Percentiles rank a stretch among this genome's conserved stretches.
Evolutionary conservation across 1,140 invertebrate species (phyloP).

Genomic region (Drosophila miranda): DNA sequence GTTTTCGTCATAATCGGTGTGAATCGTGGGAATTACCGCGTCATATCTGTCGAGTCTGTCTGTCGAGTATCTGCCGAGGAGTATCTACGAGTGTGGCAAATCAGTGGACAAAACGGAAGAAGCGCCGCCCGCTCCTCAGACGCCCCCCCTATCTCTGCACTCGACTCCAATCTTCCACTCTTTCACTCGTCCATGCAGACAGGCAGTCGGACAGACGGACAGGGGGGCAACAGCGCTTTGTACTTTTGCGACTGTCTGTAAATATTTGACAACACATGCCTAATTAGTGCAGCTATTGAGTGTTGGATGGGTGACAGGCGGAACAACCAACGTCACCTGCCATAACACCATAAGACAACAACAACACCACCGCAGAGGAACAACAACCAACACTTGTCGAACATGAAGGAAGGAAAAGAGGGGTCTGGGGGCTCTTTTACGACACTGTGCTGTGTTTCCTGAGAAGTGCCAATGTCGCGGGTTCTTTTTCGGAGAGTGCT

Average conservation of each 20-base stretch:
- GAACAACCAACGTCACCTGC: conserved; percentile 65
- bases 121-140: conserved; percentile 29
- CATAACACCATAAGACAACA: neutral
- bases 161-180: conserved; percentile 5
- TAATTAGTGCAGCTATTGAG: conserved; percentile 81
- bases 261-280: conserved; percentile 81
- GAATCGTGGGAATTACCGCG: conserved; percentile 68
- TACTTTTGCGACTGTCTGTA: conserved; percentile 76
- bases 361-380: conserved; percentile 4
- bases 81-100: conserved; percentile 30
- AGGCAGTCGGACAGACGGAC: neutral
- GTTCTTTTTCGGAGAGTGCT: conserved; percentile 6
- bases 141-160: neutral
- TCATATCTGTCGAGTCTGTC: neutral
- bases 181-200: neutral
- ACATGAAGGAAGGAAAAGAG: conserved; percentile 13
- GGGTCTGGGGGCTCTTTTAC: conserved; percentile 52
- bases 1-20: conserved; percentile 60
- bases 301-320: conserved; percentile 60
- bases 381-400: conserved; percentile 44
- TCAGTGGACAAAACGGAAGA: conserved; percentile 71
- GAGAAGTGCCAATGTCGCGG: conserved; percentile 47
- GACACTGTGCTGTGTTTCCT: conserved; percentile 56
- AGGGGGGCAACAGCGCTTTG: conserved; percentile 58
- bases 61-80: too few species aligned